These are phyloP conservation scores for Amniataba percoides DNA, from an alignment of 2,797 vertebrate genomes.

Conservation along the genomic window DNA sequence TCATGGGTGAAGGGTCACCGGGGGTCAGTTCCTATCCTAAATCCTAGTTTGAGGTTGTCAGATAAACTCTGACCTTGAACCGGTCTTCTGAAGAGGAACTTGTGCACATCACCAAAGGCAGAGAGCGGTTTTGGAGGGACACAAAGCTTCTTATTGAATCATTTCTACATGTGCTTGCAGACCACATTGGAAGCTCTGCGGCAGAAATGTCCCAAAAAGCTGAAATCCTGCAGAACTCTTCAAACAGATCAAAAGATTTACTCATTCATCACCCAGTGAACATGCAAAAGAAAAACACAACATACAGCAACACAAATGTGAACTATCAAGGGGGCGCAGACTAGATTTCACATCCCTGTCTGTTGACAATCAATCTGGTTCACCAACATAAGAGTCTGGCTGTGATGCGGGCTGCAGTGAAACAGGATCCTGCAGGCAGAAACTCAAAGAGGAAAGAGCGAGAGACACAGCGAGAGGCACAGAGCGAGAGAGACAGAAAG, in stretches of 20 bases:
- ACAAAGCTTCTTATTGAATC: constrained; percentile 27
- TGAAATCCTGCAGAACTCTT: constrained; percentile 15
- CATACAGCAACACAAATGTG: constrained; percentile 39
- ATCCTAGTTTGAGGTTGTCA: constrained; percentile 70
- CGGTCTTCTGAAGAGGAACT: constrained; percentile 37
- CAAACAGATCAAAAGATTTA: constrained; percentile 44
- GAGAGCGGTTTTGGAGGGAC: constrained; percentile 19
- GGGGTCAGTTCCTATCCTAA: constrained; percentile 69
- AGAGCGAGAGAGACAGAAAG: constrained; percentile 14
- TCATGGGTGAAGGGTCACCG: constrained; percentile 55
- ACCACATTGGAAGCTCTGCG: constrained; percentile 21
- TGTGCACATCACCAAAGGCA: constrained; percentile 14
- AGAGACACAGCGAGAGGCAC: constrained; percentile 40
- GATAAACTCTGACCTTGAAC: constrained; percentile 66
- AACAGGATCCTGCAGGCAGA: constrained; percentile 74
- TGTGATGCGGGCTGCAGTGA: constrained; percentile 75
- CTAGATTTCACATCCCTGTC: constrained; percentile 64
- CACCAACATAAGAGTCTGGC: constrained; percentile 70
- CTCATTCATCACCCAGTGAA: constrained; percentile 53
- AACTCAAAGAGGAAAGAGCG: constrained; percentile 63
- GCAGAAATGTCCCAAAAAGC: constrained; percentile 44
- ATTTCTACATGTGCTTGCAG: constrained; percentile 9
- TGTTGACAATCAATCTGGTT: constrained; percentile 77
- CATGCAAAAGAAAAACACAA: constrained; percentile 23
- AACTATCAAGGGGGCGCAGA: constrained; percentile 51